Base-by-base conservation (phyloP, 2,888 invertebrate species). In the Heliconius sara region DNA sequence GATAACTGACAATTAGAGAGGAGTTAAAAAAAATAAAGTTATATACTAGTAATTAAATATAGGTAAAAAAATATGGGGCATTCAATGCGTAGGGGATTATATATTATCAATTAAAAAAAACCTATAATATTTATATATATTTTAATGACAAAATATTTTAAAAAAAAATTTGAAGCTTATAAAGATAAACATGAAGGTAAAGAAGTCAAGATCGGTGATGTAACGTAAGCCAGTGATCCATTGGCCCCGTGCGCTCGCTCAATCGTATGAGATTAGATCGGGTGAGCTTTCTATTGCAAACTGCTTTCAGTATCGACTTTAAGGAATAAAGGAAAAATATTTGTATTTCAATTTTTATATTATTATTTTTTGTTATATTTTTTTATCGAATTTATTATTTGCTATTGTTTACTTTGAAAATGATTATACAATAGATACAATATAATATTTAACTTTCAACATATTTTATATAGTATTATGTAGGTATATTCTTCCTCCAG, bases 151-250 rank as follows among this genome's bases (percentile, higher is more conserved):
- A 52, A 22, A 73, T 34, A 7, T 34, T 3, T 25, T 9, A 43
- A 12, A 70, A 70, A 25, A 6, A 43, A 43, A 70, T 25, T 70
- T 43, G 43, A 16, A 70, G 70, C 13, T 16, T 12, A 70, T 25
- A 13, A 43, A 70, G 70, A 70, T 43, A 70, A 70, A 70, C 70
- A 70, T 89, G 90, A 92, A 92, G 91, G 89, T 88, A 90, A 91
- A 90, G 91, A 89, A 91, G 94, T 95, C 94, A 94, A 93, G 94
- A 94, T 94, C 88, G 87, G 85, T 87, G 90, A 89, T 92, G 92
- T 91, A 93, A 91, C 93, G 94, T 93, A 94, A 95, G 94, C 92
- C 88, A 91, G 93, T 94, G 93, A 95, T 94, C 93, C 93, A 94
- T 95, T 91, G 91, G 92, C 85, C 85, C 85, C 85, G 87, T 88